Evolutionary conservation across 2,888 invertebrate genomes (phyloP).

Genomic region (Psylliodes chrysocephalus): DNA sequence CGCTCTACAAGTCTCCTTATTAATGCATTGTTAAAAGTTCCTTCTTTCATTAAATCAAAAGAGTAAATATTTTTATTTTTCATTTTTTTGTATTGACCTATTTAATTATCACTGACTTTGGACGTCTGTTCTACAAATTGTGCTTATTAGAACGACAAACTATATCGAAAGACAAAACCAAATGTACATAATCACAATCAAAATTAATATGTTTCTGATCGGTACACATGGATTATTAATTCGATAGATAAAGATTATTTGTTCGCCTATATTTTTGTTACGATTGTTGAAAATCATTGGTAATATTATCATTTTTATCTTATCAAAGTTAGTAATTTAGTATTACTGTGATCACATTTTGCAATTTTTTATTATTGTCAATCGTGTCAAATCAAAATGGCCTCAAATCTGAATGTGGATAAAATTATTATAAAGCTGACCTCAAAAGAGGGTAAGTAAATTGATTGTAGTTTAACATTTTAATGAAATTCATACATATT

Average conservation of each 20-base stretch:
- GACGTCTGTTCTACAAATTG: neutral
- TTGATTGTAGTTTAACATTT: too few relatives aligned
- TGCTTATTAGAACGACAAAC: neutral
- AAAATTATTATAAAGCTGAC: conserved; percentile 49
- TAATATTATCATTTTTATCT: conserved; percentile 1
- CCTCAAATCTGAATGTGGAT: conserved; percentile 44
- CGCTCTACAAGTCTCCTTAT: too few relatives aligned
- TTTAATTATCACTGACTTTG: neutral
- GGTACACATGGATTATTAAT: neutral
- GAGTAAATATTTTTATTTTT: neutral
- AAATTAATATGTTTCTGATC: neutral
- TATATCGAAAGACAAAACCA: too few relatives aligned
- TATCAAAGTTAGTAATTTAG: conserved; percentile 9
- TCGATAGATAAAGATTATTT: neutral
- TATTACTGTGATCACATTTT: neutral
- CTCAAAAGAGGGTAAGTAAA: conserved; percentile 48
- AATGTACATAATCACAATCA: neutral
- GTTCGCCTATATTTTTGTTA: neutral
- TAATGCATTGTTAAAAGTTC: too few relatives aligned
- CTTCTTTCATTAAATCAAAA: neutral
- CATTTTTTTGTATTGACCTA: neutral
- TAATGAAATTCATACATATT: too few relatives aligned
- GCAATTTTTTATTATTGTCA: neutral
- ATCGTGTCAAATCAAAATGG: conserved; percentile 12
- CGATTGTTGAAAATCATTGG: neutral